Evolutionary conservation across 2,888 invertebrate species (phyloP).

Genomic region (Synanthedon andrenaeformis): DNA sequence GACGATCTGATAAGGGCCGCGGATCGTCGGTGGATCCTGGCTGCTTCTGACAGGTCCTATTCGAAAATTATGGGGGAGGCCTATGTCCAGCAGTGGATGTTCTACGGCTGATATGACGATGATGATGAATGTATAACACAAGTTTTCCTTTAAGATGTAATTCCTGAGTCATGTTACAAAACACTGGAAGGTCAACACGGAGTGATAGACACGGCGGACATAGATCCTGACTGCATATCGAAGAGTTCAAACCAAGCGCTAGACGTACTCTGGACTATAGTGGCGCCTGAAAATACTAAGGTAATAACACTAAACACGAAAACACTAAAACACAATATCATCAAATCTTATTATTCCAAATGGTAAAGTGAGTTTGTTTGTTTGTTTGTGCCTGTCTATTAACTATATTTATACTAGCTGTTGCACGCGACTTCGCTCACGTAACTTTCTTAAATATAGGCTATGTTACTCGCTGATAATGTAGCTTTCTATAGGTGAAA

Average conservation of each 20-base stretch:
- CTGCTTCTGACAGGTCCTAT: no score
- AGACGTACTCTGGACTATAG: slow-evolving; percentile 24
- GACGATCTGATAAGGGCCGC: no score
- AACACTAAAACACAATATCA: not conserved
- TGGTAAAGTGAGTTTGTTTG: not conserved
- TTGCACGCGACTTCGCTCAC: no score
- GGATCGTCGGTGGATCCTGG: no score
- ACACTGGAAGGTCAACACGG: slow-evolving; percentile 13
- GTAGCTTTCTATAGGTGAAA: no score
- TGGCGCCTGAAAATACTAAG: slow-evolving; percentile 20
- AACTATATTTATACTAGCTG: no score
- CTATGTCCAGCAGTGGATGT: no score
- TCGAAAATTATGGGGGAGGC: no score
- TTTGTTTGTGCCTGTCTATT: not conserved
- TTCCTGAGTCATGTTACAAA: slow-evolving; percentile 21
- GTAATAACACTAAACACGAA: slow-evolving; percentile 12
- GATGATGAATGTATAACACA: no score
- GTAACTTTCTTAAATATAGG: no score
- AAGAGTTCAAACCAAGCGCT: slow-evolving; percentile 14
- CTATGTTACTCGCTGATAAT: no score
- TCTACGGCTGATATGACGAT: no score
- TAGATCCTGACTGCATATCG: slow-evolving; percentile 13
- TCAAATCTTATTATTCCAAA: not conserved
- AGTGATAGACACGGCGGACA: slow-evolving; percentile 12
- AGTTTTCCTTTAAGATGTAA: slow-evolving; percentile 14